A percentile compares a stretch with the other conserved stretches of the same genome.
Evolutionary conservation across 2,797 vertebrate genomes (phyloP).

Genomic region (Vireo griseus): DNA sequence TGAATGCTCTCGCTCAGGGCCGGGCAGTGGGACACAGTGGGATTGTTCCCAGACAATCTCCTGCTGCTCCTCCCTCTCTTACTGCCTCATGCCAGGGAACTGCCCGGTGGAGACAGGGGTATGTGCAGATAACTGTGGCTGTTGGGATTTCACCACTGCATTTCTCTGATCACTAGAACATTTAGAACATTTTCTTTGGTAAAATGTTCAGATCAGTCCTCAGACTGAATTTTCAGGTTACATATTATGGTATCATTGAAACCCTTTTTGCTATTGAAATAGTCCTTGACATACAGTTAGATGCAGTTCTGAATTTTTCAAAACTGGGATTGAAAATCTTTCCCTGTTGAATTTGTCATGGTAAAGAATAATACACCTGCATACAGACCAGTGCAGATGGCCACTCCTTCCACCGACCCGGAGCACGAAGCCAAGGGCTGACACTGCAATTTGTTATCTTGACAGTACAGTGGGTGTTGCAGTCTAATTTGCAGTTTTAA

Average conservation of each 20-base stretch:
- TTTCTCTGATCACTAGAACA: neutral
- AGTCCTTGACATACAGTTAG: neutral
- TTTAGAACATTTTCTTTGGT: neutral
- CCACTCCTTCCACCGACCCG: neutral
- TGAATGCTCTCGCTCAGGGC: neutral
- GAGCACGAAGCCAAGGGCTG: neutral
- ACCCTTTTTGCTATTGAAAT: neutral
- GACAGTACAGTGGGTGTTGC: neutral
- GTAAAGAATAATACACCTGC: neutral
- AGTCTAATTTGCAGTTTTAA: neutral
- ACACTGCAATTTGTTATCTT: neutral
- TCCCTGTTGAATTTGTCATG: neutral
- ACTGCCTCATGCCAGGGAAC: neutral
- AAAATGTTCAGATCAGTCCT: neutral
- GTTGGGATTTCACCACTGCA: neutral
- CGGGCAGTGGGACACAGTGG: neutral
- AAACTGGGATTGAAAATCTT: neutral
- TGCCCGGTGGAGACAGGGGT: neutral
- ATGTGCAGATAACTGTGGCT: accelerated
- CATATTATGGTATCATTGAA: neutral
- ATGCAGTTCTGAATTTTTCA: neutral
- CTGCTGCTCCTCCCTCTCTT: neutral
- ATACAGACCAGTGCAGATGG: neutral
- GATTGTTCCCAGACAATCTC: neutral
- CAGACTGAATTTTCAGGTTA: neutral